Base-by-base conservation (phyloP, 2,113 vertebrate genomes). In the Neodon shergylaensis region DNA sequence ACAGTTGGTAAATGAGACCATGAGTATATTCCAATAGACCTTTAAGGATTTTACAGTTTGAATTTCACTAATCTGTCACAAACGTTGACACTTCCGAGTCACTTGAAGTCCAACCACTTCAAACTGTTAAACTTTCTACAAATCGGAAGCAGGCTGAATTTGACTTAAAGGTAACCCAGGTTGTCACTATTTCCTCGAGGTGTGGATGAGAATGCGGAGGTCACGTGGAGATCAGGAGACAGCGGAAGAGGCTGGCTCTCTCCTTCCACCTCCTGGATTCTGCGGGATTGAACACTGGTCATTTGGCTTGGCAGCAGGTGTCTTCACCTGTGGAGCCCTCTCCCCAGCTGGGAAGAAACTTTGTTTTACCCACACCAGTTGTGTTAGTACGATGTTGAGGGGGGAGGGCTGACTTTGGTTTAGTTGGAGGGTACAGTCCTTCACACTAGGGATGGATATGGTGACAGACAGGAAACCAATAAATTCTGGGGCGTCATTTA, bases 31-130 rank as follows among this genome's bases (percentile, higher is more conserved):
- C 72, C 70, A 83, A 61, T 88, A 84, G 84, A 84, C 74, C n/a
- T 89, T 88, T 70, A 81, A 47, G 6, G 54, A 73, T 81, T 42
- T 31, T 85, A 39, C 17, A 81, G 49, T 79, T 89, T 68, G 26
- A 94, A 74, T 91, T 88, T 76, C 65, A 85, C 22, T 91, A 84
- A 91, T 70, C 52, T 85, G 85, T 90, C 49, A 70, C 8, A 72
- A 95, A 81, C 74, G n/a, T 49, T 94, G n/a, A 33, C 28, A 44
- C 17, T 76, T 92, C 13, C 52, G 28, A 65, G 74, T 83, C n/a
- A n/a, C n/a, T n/a, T n/a, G n/a, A n/a, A n/a, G 61, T 28, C 28
- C 63, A 88, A 88, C 7, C 13, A 90, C 36, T 42, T 68, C 42
- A 72, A 86, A 86, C 9, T 28, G 28, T 47, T 84, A 91, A 84